Conservation (phyloP, 2,888 invertebrate genomes). For the Stenodera caucasica region DNA sequence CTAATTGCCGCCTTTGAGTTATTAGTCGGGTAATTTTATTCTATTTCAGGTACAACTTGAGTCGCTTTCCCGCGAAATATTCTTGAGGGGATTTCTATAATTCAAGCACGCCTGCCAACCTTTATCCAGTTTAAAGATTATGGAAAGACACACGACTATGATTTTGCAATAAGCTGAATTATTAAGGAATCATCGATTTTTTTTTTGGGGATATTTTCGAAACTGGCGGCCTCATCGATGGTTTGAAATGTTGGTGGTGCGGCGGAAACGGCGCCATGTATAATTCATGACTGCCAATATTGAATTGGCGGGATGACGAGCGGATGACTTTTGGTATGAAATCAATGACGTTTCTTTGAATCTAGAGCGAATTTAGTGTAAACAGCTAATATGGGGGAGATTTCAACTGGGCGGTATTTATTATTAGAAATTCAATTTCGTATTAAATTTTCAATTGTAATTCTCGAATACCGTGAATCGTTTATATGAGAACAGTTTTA, state of each 20-base stretch:
- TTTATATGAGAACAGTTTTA: constrained; percentile 33
- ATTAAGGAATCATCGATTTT: too few relatives aligned
- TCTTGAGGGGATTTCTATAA: background rate
- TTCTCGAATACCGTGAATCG: constrained; percentile 20
- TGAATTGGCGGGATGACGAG: constrained; percentile 40
- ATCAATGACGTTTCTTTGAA: constrained; percentile 39
- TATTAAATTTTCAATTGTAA: constrained; percentile 21
- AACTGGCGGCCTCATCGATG: background rate
- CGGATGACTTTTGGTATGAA: constrained; percentile 42
- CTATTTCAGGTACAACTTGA: constrained; percentile 11
- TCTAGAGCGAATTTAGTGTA: constrained; percentile 38
- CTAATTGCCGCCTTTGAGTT: too few relatives aligned
- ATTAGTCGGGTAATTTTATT: too few relatives aligned
- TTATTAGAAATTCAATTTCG: background rate
- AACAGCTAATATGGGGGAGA: constrained; percentile 33
- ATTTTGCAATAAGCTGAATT: background rate
- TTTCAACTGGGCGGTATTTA: constrained; percentile 15
- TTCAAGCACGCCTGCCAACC: background rate
- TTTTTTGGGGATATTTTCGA: background rate
- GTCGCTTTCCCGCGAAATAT: background rate
- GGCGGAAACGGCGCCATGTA: constrained; percentile 33
- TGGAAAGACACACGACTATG: background rate
- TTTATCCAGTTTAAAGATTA: constrained; percentile 3
- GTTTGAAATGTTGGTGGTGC: constrained; percentile 6
- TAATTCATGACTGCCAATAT: constrained; percentile 43